Percentiles rank a stretch among this genome's conserved stretches.
Conservation (phyloP, 2,797 vertebrate genomes). For the Synaphobranchus kaupii region DNA sequence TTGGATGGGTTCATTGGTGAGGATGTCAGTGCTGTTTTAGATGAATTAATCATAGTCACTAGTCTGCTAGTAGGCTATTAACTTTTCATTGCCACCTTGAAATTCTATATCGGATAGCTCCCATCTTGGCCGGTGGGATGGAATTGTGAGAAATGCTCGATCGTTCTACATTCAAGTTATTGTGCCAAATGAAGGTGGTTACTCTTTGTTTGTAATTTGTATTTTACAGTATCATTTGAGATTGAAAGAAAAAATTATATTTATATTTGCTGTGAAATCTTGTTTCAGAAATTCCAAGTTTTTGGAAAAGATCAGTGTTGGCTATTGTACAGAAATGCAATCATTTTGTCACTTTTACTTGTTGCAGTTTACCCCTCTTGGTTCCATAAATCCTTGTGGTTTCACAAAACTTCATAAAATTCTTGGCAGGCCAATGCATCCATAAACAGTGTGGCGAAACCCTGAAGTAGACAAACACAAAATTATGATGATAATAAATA, state of each 20-base stretch:
- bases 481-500: background rate
- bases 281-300: background rate
- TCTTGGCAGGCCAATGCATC: background rate
- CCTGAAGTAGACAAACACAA: background rate
- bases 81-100: background rate
- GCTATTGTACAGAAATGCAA: background rate
- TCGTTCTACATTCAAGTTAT: background rate
- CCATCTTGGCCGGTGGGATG: background rate
- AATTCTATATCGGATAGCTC: background rate
- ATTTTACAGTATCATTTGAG: background rate
- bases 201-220: background rate
- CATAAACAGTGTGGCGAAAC: slow-evolving; percentile 19
- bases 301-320: background rate
- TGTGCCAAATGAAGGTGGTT: background rate
- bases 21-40: background rate
- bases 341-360: slow-evolving; percentile 11
- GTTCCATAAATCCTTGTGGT: slow-evolving; percentile 37
- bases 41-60: background rate
- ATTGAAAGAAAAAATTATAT: too few species aligned
- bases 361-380: slow-evolving; percentile 27
- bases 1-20: background rate
- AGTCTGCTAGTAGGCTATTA: background rate
- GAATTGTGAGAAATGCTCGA: background rate
- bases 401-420: slow-evolving; percentile 35
- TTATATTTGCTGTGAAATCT: background rate